Evolutionary conservation across 2,888 invertebrate species (phyloP).

Genomic region (Notodonta ziczac): DNA sequence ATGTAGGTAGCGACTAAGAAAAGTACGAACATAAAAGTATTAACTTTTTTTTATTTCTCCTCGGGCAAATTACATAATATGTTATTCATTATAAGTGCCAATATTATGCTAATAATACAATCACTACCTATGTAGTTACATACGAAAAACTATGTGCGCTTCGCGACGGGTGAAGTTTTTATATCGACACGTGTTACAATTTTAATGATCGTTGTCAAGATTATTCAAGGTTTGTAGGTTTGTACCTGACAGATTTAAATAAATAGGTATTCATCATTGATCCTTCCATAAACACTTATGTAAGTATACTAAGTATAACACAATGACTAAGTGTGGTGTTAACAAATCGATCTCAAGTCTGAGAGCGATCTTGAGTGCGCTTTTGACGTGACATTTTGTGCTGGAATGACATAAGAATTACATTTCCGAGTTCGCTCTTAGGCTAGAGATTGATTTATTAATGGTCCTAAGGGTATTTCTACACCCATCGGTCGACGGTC

Average conservation of each 20-base stretch:
- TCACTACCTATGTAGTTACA: not conserved
- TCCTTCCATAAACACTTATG: not conserved
- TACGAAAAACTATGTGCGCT: too few species aligned
- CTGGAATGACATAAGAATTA: too few species aligned
- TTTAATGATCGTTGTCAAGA: slow-evolving; percentile 23
- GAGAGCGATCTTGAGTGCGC: too few species aligned
- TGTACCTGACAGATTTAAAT: not conserved
- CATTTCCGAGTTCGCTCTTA: too few species aligned
- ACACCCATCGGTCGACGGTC: too few species aligned
- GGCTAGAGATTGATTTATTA: too few species aligned
- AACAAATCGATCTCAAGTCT: too few species aligned
- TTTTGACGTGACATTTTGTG: too few species aligned
- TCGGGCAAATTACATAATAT: slow-evolving; percentile 18
- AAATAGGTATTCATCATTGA: not conserved
- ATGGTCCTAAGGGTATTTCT: too few species aligned
- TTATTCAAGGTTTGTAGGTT: slow-evolving; percentile 18
- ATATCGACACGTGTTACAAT: slow-evolving; percentile 17
- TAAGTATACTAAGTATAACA: too few species aligned
- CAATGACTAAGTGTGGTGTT: too few species aligned
- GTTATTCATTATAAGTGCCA: slow-evolving; percentile 6
- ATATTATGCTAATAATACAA: not conserved
- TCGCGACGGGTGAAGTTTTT: slow-evolving; percentile 18
- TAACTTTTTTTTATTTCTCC: slow-evolving; percentile 13
- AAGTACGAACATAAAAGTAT: too few species aligned
- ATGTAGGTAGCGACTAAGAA: not conserved